phyloP scores from a whole-genome alignment of 2,113 vertebrate genomes.

The Albula glossodonta region DNA sequence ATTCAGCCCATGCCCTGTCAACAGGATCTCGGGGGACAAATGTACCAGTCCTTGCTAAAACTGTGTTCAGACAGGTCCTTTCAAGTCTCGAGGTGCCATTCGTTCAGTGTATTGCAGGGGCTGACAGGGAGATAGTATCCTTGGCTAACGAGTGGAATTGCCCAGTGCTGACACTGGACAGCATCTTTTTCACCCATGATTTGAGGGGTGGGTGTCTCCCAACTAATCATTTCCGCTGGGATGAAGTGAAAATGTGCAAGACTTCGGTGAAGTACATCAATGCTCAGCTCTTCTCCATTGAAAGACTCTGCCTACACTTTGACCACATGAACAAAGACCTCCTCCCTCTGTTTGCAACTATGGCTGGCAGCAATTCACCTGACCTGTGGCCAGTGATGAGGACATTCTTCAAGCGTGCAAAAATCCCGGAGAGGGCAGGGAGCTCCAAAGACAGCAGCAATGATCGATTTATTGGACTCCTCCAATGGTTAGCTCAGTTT shows the following conservation, averaged over 20 bases:
- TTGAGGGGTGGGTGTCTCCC: slow-evolving; percentile 75
- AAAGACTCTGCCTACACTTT: slow-evolving; percentile 70
- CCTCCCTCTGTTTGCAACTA: slow-evolving; percentile 78
- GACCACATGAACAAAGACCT: slow-evolving; percentile 51
- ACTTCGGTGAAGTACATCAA: slow-evolving; percentile 59
- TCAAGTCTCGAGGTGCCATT: slow-evolving; percentile 67
- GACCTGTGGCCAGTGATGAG: slow-evolving; percentile 50
- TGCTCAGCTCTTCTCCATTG: slow-evolving; percentile 62
- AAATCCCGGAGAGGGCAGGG: neutral
- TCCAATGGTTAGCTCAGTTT: slow-evolving; percentile 76
- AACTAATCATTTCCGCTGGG: slow-evolving; percentile 75
- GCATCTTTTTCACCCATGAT: slow-evolving; percentile 85
- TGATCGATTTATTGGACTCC: slow-evolving; percentile 62
- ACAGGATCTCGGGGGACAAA: slow-evolving; percentile 35
- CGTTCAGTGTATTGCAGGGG: slow-evolving; percentile 78
- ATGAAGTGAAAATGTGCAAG: slow-evolving; percentile 21
- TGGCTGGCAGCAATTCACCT: slow-evolving; percentile 77
- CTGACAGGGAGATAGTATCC: slow-evolving; percentile 77
- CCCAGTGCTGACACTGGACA: slow-evolving; percentile 81
- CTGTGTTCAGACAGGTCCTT: slow-evolving; percentile 78
- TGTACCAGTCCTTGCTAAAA: slow-evolving; percentile 67
- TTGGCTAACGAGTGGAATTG: slow-evolving; percentile 82
- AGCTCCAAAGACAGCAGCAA: slow-evolving; percentile 41
- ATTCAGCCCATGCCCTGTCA: slow-evolving; percentile 59
- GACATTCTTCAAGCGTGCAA: slow-evolving; percentile 45